A percentile compares a stretch with the other conserved stretches of the same genome.
These are phyloP conservation scores for Clavelina lepadiformis DNA, from an alignment of 23 tunicate genomes.

Conservation along the genomic window DNA sequence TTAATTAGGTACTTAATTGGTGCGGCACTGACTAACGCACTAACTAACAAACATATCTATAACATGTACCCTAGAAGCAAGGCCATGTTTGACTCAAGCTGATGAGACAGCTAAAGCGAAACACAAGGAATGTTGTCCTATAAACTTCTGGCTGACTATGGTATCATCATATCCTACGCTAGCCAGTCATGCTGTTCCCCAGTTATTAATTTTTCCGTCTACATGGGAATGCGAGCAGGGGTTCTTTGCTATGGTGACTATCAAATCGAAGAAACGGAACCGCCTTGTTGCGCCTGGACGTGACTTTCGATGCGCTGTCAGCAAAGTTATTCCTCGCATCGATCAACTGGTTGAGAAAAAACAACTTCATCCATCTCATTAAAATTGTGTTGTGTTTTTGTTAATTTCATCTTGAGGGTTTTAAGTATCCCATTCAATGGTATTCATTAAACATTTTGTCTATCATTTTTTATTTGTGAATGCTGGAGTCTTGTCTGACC, in stretches of 20 bases:
- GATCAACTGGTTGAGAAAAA: conserved; percentile 54
- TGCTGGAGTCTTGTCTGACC: conserved; percentile 14
- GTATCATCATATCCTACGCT: conserved; percentile 30
- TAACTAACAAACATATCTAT: too few species aligned
- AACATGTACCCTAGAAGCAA: too few species aligned
- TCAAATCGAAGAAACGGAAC: conserved; percentile 47
- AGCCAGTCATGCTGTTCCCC: conserved; percentile 55
- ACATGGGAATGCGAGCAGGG: conserved; percentile 64
- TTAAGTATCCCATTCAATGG: conserved; percentile 16
- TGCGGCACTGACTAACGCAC: too few species aligned
- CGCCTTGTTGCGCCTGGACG: conserved; percentile 49
- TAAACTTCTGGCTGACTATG: conserved; percentile 67
- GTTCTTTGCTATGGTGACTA: conserved; percentile 45
- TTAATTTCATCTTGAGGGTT: conserved; percentile 17
- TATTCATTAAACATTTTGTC: conserved; percentile 20
- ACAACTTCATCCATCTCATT: conserved; percentile 62
- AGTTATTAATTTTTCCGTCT: conserved; percentile 48
- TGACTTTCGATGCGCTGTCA: conserved; percentile 71
- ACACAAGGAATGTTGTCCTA: conserved; percentile 58
- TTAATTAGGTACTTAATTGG: too few species aligned
- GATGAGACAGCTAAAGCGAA: conserved; percentile 54
- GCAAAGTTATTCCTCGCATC: conserved; percentile 54
- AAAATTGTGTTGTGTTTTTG: conserved; percentile 34
- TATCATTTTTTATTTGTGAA: conserved; percentile 8
- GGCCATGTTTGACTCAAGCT: too few species aligned